Evolutionary conservation across 1,140 invertebrate genomes (phyloP).

Genomic region (Saccostrea echinata): DNA sequence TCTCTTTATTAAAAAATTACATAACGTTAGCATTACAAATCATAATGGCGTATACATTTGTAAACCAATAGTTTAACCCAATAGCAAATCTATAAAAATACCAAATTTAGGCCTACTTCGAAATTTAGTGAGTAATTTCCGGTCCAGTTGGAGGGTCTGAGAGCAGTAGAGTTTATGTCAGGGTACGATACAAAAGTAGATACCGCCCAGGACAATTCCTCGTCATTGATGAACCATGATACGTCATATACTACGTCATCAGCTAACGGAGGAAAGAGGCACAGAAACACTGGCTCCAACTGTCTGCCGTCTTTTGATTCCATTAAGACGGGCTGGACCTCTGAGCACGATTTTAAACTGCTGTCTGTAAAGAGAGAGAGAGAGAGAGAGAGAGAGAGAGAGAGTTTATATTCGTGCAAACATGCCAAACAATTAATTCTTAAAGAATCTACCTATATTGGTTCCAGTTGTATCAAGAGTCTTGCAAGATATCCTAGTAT

Average conservation of each 20-base stretch:
- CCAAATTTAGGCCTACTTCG: not conserved
- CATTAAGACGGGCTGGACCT: not conserved
- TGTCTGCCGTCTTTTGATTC: not conserved
- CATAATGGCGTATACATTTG: no score
- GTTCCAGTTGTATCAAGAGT: no score
- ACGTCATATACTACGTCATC: not conserved
- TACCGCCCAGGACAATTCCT: not conserved
- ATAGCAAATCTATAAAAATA: no score
- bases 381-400: no score
- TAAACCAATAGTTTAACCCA: no score
- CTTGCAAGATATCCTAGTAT: no score
- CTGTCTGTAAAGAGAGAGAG: not conserved
- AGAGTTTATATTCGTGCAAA: no score
- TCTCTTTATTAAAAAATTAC: no score
- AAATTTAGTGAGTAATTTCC: not conserved
- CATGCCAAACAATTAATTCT: no score
- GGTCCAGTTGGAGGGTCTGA: not conserved
- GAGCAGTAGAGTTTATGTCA: not conserved
- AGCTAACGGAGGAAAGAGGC: not conserved
- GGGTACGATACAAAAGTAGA: not conserved
- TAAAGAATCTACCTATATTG: no score
- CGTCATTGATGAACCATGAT: constrained; percentile 6
- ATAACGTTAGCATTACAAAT: no score
- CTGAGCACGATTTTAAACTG: not conserved
- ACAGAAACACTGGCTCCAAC: not conserved